Evolutionary conservation across 2,797 vertebrate species (phyloP).

Genomic region (Selene dorsalis): DNA sequence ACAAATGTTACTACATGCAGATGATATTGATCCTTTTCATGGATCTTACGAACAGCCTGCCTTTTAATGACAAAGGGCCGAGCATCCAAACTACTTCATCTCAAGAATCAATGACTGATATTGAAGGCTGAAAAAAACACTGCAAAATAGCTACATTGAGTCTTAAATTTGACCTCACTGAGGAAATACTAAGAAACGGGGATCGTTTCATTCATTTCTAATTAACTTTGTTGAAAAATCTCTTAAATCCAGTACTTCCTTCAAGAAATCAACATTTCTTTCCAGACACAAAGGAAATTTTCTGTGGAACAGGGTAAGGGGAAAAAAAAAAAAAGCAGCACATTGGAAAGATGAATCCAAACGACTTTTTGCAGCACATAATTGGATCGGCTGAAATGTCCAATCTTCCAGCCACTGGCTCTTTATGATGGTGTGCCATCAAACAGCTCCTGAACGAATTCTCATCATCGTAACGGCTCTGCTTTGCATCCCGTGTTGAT

Average conservation of each 20-base stretch:
- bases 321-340: neutral
- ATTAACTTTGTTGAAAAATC: neutral
- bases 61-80: conserved; percentile 37
- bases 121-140: conserved; percentile 1
- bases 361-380: conserved; percentile 27
- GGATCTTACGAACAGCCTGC: conserved; percentile 18
- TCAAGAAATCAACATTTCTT: neutral
- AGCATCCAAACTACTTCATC: conserved; percentile 22
- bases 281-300: neutral
- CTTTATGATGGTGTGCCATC: conserved; percentile 37
- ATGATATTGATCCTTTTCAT: conserved; percentile 64
- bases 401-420: conserved; percentile 41
- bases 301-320: neutral
- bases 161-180: neutral
- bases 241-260: neutral
- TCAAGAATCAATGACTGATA: conserved; percentile 39
- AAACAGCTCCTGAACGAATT: conserved; percentile 34
- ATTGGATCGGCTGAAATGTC: conserved; percentile 43
- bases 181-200: neutral
- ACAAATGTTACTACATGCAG: conserved; percentile 67
- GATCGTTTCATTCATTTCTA: neutral
- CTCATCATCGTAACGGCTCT: conserved; percentile 52
- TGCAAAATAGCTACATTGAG: neutral
- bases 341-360: conserved; percentile 13
- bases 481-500: conserved; percentile 43